Evolutionary conservation across 2,113 vertebrate genomes (phyloP), one percentile per base, ranked within the genome.

Genomic region (Bubo scandiacus): DNA sequence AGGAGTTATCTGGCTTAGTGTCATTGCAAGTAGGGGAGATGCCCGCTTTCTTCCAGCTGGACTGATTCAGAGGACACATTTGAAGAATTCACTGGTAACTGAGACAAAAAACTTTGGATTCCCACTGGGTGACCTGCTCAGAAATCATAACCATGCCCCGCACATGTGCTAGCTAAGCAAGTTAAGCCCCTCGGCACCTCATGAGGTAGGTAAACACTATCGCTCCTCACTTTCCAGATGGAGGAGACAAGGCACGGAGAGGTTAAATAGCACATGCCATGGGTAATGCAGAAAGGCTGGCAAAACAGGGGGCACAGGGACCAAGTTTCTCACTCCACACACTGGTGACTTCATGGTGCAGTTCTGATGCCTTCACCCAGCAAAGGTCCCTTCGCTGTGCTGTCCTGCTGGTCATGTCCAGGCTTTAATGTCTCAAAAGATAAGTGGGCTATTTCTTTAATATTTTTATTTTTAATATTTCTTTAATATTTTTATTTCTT

Each of bases 161-260:
- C 29, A 72, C 36, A 10, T 0, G 0, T 61, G 42, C 51, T 81
- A 12, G 17, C 43, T 47, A 58, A 87, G 78, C 57, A 58, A 38
- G 54, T 14, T 81, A 70, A 95, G 55, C 62, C 51, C 80, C 71
- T 62, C 1, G 0, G 67, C 70, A 81, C 54, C 70, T 86, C 51
- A 45, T 23, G 93, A 96, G 96, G 96, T 94, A 97, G 96, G 74
- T 75, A 74, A 75, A 52, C 74, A 34, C 40, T 18, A 34, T 30
- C n/a, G 58, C 52, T 83, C 73, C 86, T 70, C 71, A 20, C 74
- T 57, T 66, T 10, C 43, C 11, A 21, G 63, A 3, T 36, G 63
- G 74, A 49, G 78, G 88, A 95, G 91, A 62, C 2, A 52, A 97
- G 94, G 97, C 96, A 97, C 90, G 65, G 87, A 10, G 20, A 86